Evolutionary conservation across 2,797 vertebrate genomes (phyloP), one percentile per base, ranked within the genome.

Genomic region (Ficedula albicollis): DNA sequence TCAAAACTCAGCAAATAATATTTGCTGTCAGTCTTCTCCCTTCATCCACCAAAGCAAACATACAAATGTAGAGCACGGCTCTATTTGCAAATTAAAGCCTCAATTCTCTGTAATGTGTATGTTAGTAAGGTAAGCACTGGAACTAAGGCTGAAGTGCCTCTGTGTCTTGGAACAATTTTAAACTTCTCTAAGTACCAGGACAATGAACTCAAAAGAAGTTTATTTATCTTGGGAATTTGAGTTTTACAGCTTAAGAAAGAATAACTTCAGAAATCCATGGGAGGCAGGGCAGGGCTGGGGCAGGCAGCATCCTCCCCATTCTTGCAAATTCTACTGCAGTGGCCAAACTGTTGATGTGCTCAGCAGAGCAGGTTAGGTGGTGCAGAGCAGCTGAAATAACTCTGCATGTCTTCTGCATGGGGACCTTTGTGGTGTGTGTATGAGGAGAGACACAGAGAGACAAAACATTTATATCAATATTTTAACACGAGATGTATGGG

Each of bases 331-430:
- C 49, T 66, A 39, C 87, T 87, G 83, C 73, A 63, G 39, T 32
- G 14, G 81, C 85, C 93, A 95, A 81, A 91, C 63, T 93, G 93
- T 84, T 68, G 83, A 77, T 88, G 96, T 26, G 96, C 96, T 97
- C 52, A 82, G 93, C 32, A 80, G 95, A 97, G 96, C 93, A 13
- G 81, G 94, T 6, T 38, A 78, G 91, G 74, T 63, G 78, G 58
- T 62, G 85, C 68, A 68, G 94, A 94, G 82, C 97, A 97, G 96
- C 96, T 97, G 96, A 95, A 97, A 97, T 90, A 96, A 95, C 97
- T 95, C 86, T 30, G 48, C 63, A 46, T 0, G 9, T 49, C 88
- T 84, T 51, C 75, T 87, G 56, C 26, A 21, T 21, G 6, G 9
- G 56, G 93, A 91, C 88, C 87, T 87, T 87, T 75, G 44, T 14